Base-by-base conservation (phyloP, 2,797 vertebrate species). In the Heteromormyrus szaboi region DNA sequence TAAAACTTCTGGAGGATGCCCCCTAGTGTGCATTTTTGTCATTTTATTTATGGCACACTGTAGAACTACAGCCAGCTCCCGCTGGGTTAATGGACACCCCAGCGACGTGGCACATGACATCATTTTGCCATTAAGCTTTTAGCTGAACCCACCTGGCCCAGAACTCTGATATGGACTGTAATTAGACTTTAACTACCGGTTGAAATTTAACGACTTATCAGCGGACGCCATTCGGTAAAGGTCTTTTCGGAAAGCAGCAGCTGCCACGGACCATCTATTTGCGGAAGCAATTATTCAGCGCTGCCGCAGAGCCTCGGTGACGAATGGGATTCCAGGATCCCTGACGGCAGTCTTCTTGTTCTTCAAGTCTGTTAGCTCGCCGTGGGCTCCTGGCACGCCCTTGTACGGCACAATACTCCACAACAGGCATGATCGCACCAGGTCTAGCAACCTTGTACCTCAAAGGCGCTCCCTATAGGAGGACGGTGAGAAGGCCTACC, bases 291-390 rank as follows among this genome's bases (percentile, higher is more conserved):
- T 88, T 83, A 88, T 59, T 83, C 88, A 83, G 76, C 6, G n/a
- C 81, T 11, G 46, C 72, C 51, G 17, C 5, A 62, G n/a, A 33
- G 81, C 44, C 41, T 11, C 41, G 14, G 53, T 29, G 81, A 85
- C 25, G 59, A 22, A 56, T 51, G 59, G 88, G 88, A 89, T 68
- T 89, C 85, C 88, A 72, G 22, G 25, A 41, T 56, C 25, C 46
- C 56, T 46, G 37, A 22, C 37, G 41, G 25, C 87, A 33, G 65
- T n/a, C 6, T 37, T 50, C 56, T 50, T 37, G 9, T 48, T 88
- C 44, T 50, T 50, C 72, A 14, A 33, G 72, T 22, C 68, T 3
- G 87, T n/a, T 85, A 72, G 88, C 59, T 33, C 11, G 37, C 41
- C 6, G 11, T 41, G 22, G 88, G 72, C 72, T 44, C 72, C 76